Evolutionary conservation across 2,113 vertebrate species (phyloP), one percentile per base, ranked within the genome.

Genomic region (Brachypodius melanocephalos): DNA sequence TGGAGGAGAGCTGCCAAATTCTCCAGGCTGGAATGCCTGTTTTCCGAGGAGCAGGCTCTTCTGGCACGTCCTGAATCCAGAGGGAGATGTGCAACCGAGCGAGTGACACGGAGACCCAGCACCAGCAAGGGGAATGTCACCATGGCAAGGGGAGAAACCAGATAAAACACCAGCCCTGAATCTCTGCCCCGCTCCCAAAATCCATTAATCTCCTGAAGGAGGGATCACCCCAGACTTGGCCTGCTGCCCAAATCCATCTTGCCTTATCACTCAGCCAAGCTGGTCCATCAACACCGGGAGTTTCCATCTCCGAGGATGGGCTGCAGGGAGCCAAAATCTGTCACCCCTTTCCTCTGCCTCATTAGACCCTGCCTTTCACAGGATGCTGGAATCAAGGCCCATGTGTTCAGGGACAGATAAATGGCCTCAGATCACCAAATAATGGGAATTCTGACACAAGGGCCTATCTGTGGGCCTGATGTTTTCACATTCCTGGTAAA

Each of bases 321-420:
- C 80, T 90, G 87, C 95, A 97, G 97, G 97, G 97, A 98, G 84
- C 85, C 91, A 75, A 89, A 92, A 94, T 87, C 93, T 94, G 90
- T 95, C 97, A 97, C 71, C 89, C 85, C 93, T 94, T 97, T 94
- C 95, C 97, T 94, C 83, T 90, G 79, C 73, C 85, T 95, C 92
- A 69, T 96, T 88, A 96, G 85, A 71, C 75, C 78, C 85, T 90
- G 92, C 90, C 86, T 95, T 80, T 96, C 95, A 97, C 95, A 97
- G 97, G 97, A 96, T 96, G 61, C 94, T 82, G 81, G 83, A 91
- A 96, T 89, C 49, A 76, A 96, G 92, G 81, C 61, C 79, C 0
- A 0, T 78, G 81, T 95, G 94, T 84, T 95, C 36, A 5, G 0
- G 0, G 66, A 18, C 73, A 95, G 93, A 96, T 90, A 95, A 87